phyloP scores from a whole-genome alignment of 2,113 vertebrate species.

The Entomyzon cyanotis region DNA sequence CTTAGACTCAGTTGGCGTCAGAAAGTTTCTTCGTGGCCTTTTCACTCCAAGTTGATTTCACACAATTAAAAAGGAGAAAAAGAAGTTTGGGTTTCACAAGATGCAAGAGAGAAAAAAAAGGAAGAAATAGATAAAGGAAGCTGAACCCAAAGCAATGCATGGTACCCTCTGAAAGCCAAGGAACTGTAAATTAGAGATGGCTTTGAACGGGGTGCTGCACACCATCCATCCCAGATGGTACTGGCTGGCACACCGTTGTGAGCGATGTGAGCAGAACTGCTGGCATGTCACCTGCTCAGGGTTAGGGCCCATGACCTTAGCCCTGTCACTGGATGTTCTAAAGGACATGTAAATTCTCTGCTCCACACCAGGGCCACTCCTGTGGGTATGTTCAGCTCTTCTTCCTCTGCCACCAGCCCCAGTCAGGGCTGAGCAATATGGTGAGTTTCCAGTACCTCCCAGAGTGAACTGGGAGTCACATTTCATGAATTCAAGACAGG shows the following conservation, averaged over 20 bases:
- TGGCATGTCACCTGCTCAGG: accelerated
- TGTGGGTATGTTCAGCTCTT: background rate
- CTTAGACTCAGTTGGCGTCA: slow-evolving; percentile 14
- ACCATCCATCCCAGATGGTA: background rate
- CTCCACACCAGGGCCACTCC: background rate
- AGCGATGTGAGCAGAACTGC: background rate
- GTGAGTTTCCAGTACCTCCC: background rate
- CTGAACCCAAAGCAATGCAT: background rate
- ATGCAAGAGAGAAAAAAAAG: background rate
- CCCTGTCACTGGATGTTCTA: background rate
- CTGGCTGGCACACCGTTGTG: background rate
- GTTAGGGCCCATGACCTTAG: background rate
- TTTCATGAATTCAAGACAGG: background rate
- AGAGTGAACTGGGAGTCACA: background rate
- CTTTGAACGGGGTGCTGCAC: slow-evolving; percentile 34
- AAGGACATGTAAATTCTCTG: background rate
- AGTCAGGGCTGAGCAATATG: background rate
- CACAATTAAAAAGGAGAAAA: slow-evolving; percentile 49
- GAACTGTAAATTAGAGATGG: slow-evolving; percentile 54
- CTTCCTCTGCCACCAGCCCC: background rate
- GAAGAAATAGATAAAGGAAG: slow-evolving; percentile 38
- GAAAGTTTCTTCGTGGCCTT: slow-evolving; percentile 57
- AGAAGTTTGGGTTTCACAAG: slow-evolving; percentile 32
- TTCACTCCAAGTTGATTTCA: slow-evolving; percentile 58
- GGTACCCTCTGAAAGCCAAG: slow-evolving; percentile 40